Evolutionary conservation across 2,113 vertebrate species (phyloP).

Genomic region (Gadus macrocephalus): DNA sequence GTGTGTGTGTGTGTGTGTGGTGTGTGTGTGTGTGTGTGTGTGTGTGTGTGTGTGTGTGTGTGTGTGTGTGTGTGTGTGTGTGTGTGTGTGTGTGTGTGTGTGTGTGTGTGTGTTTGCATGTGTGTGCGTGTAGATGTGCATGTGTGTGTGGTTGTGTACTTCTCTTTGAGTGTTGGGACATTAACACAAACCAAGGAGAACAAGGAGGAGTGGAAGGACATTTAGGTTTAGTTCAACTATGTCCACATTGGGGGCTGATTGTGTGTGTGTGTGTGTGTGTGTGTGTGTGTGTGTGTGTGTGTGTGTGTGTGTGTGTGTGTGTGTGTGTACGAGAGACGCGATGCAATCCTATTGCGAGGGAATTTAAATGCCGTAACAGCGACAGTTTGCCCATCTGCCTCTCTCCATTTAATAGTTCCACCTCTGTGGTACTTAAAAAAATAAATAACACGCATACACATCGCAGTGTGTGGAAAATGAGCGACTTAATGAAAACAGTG

Average conservation of each 20-base stretch:
- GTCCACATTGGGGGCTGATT: conserved; percentile 24
- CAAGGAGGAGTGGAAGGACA: conserved; percentile 17
- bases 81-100: not conserved
- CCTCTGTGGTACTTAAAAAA: conserved; percentile 63
- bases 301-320: not conserved
- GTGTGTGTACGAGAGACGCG: conserved; percentile 33
- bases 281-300: conserved; percentile 13
- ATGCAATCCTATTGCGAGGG: conserved; percentile 47
- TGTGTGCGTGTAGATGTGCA: conserved; percentile 1
- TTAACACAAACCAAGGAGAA: conserved; percentile 15
- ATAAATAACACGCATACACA: conserved; percentile 57
- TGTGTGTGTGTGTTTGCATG: not conserved
- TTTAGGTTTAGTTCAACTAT: conserved; percentile 37
- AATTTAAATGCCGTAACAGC: conserved; percentile 63
- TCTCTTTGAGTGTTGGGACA: not conserved
- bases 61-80: conserved; percentile 1
- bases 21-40: not conserved
- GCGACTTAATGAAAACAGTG: conserved; percentile 68
- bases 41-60: not conserved
- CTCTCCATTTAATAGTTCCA: conserved; percentile 63
- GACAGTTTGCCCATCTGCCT: conserved; percentile 48
- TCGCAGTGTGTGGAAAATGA: conserved; percentile 68
- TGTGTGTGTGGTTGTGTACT: not conserved
- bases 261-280: conserved; percentile 17
- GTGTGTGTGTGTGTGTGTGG: conserved; percentile 1